Base-by-base conservation (phyloP, 2,888 invertebrate genomes). In the Ectemnius continuus region DNA sequence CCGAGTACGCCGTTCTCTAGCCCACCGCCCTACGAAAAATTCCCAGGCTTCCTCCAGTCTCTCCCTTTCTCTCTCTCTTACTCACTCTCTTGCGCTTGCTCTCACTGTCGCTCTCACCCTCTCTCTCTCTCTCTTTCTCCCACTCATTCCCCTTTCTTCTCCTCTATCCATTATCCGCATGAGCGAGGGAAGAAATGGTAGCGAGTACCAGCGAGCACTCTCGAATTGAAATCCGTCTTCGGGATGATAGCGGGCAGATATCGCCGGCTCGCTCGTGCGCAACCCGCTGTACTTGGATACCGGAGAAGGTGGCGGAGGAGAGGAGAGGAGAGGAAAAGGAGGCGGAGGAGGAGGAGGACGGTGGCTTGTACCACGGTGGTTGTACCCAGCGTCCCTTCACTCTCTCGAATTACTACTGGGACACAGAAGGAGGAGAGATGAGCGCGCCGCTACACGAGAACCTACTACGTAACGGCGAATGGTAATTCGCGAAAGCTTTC, bases 401-500 rank as follows among this genome's bases (percentile, higher is more conserved):
- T 85, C 80, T 81, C 79, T 77, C 76, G 82, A 84, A 85, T 85
- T 84, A 85, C 82, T 81, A 78, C 80, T 74, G 82, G 84, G 83
- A 85, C 79, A 60, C 61, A 58, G 58, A 68, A 14, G 58, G 64
- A 16, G 69, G 28, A 16, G 20, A 11, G 36, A 36, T 8, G 36
- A 36, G 36, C 36, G 36, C 36, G 36, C 36, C 36, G 36, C 36
- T 36, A 36, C 46, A 16, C 45, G 46, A 45, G 56, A 58, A 61
- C 47, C 28, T 23, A 36, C 36, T 36, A 45, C 59, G 66, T 61
- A 74, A 76, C 48, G 67, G 56, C 69, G 73, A 75, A 73, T 76
- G 70, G 68, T 77, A 77, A 80, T 77, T 79, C 75, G 77, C 70
- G 73, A 73, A 64, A 80, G 79, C 80, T 80, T 80, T 80, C 80